Conservation (phyloP, 2,888 invertebrate genomes). For the Lutraria lutraria region DNA sequence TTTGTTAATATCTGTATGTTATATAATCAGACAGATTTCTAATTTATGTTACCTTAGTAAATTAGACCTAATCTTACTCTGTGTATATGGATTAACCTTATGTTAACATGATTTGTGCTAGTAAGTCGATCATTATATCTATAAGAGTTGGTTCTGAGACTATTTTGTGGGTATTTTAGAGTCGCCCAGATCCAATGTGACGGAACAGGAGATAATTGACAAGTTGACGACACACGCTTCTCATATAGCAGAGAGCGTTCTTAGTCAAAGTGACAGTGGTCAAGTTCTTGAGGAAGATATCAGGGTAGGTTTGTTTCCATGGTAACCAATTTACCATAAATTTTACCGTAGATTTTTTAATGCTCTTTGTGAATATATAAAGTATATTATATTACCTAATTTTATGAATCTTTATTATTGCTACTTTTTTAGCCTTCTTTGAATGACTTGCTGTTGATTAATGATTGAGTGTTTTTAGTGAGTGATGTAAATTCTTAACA, state of each 20-base stretch:
- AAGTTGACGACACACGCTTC: conserved; percentile 84
- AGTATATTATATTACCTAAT: too few species aligned
- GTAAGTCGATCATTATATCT: too few species aligned
- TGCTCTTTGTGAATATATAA: too few species aligned
- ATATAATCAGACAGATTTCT: too few species aligned
- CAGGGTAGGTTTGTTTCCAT: conserved; percentile 76
- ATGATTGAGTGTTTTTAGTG: background rate
- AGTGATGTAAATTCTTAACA: background rate
- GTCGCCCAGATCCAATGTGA: conserved; percentile 70
- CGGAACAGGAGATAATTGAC: conserved; percentile 83
- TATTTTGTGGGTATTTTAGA: conserved; percentile 41
- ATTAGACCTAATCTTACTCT: too few species aligned
- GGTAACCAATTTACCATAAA: background rate
- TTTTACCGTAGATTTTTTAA: background rate
- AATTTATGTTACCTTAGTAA: too few species aligned
- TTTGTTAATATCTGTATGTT: too few species aligned
- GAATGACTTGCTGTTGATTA: background rate
- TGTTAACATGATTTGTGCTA: too few species aligned
- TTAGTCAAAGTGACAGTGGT: conserved; percentile 81
- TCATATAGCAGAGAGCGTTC: conserved; percentile 82
- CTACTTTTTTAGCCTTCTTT: background rate
- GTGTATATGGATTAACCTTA: too few species aligned
- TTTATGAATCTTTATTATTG: too few species aligned
- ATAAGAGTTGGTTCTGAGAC: too few species aligned
- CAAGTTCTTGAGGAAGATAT: conserved; percentile 83